Evolutionary conservation across 2,797 vertebrate species (phyloP).

Genomic region (Cyprinella venusta): DNA sequence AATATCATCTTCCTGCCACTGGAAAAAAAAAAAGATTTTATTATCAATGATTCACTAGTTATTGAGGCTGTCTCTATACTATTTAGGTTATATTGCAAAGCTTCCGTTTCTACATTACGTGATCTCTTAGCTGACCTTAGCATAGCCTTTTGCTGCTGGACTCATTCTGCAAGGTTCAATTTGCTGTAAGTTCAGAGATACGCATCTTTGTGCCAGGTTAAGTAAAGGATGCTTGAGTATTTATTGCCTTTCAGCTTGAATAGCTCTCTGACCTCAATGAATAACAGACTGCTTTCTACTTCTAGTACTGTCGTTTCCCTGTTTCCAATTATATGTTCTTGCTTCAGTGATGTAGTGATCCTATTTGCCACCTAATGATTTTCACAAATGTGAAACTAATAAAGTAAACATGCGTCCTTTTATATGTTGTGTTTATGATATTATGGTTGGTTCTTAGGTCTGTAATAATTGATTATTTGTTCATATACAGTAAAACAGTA

Average conservation of each 20-base stretch:
- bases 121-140: not conserved
- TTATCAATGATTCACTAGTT: not conserved
- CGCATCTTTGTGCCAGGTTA: constrained; percentile 8
- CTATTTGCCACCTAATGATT: not conserved
- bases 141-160: not conserved
- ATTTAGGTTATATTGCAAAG: not conserved
- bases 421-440: not conserved
- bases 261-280: not conserved
- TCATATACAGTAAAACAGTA: not conserved
- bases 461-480: not conserved
- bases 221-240: constrained; percentile 31
- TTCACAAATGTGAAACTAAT: not conserved
- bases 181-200: constrained; percentile 5
- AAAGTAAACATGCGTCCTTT: not conserved
- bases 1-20: not conserved
- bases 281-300: constrained; percentile 8
- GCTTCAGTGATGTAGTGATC: not conserved
- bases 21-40: not conserved
- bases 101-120: not conserved
- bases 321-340: not conserved
- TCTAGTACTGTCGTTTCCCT: not conserved
- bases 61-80: not conserved
- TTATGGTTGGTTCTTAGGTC: not conserved
- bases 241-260: constrained; percentile 18
- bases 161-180: constrained; percentile 8